Evolutionary conservation across 1,140 invertebrate genomes (phyloP).

Genomic region (Cydia amplana): DNA sequence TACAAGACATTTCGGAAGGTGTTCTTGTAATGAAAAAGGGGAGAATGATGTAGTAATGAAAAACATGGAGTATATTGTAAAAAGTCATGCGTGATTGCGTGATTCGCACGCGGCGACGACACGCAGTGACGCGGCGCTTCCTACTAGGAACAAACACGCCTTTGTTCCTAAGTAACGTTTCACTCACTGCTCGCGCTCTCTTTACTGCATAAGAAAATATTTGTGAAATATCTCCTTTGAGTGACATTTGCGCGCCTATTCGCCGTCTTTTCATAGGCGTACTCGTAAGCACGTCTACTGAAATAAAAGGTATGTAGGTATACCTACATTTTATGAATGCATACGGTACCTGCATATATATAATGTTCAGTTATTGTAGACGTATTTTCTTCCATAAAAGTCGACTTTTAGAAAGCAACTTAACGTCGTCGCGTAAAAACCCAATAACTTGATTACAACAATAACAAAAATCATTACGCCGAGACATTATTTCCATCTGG

Average conservation of each 20-base stretch:
- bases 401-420: slow-evolving; percentile 7
- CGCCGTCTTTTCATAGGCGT: not conserved
- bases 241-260: not conserved
- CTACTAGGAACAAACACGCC: slow-evolving; percentile 17
- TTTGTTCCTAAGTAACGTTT: slow-evolving; percentile 30
- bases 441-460: slow-evolving; percentile 23
- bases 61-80: slow-evolving; percentile 44
- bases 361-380: not conserved
- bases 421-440: slow-evolving; percentile 10
- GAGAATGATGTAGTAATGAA: slow-evolving; percentile 45
- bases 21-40: slow-evolving; percentile 32
- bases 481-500: slow-evolving; percentile 24
- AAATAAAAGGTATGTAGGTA: slow-evolving; percentile 9
- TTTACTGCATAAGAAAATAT: slow-evolving; percentile 32
- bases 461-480: slow-evolving; percentile 24
- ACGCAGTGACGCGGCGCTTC: not conserved
- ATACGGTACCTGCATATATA: not conserved
- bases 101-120: slow-evolving; percentile 34
- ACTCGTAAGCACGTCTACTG: not conserved
- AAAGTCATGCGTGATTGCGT: slow-evolving; percentile 43
- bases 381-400: not conserved
- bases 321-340: not conserved
- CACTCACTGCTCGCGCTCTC: slow-evolving; percentile 25
- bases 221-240: slow-evolving; percentile 26
- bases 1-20: not conserved